Conservation (phyloP, 1,140 invertebrate genomes). For the Aphaenogaster rudis region DNA sequence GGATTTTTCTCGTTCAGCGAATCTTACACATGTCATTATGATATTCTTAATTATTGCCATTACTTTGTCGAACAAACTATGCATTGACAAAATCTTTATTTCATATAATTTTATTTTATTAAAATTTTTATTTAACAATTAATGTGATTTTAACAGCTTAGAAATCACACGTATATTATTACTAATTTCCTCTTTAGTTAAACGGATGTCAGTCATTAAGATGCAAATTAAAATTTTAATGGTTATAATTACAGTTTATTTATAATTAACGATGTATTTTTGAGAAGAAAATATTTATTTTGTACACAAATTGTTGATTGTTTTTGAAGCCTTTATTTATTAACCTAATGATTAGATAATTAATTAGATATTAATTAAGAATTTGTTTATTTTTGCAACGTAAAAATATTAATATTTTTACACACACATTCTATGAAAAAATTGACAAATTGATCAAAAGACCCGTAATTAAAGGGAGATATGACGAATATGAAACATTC, state of each 20-base stretch:
- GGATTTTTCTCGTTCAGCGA: not conserved
- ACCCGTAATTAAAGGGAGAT: not conserved
- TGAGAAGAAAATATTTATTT: not conserved
- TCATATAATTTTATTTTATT: not conserved
- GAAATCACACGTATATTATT: not conserved
- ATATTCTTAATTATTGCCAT: not conserved
- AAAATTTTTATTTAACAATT: not conserved
- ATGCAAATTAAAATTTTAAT: not conserved
- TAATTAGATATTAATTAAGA: conserved; percentile 27
- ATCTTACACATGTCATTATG: not conserved
- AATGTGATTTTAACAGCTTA: not conserved
- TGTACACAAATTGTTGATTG: not conserved
- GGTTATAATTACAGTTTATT: not conserved
- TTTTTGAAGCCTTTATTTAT: conserved; percentile 7
- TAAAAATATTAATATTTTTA: not conserved
- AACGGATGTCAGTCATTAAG: not conserved
- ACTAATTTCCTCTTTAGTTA: not conserved
- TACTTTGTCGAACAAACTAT: not conserved
- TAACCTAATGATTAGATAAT: too few relatives aligned
- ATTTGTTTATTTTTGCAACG: not conserved
- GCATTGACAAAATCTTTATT: not conserved
- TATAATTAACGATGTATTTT: conserved; percentile 1
- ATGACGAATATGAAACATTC: not conserved
- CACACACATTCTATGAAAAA: not conserved
- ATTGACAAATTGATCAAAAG: conserved; percentile 10